These are phyloP conservation scores for Lophius piscatorius DNA, from an alignment of 2,113 vertebrate species.

Conservation along the genomic window DNA sequence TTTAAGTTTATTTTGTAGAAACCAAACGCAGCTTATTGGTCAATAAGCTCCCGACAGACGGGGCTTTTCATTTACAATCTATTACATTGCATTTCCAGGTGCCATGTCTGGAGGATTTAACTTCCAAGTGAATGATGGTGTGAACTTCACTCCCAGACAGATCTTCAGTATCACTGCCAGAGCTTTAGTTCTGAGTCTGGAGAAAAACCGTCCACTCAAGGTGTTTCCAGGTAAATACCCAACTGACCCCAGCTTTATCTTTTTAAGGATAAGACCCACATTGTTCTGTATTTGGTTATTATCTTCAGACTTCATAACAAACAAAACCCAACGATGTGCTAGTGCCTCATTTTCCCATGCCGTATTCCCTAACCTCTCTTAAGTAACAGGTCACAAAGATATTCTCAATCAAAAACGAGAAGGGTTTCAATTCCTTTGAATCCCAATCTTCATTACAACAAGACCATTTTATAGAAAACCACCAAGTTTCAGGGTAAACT, in stretches of 20 bases:
- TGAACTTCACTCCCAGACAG: conserved; percentile 87
- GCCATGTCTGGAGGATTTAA: conserved; percentile 89
- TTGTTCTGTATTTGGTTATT: background rate
- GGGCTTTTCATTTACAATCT: background rate
- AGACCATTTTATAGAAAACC: no score
- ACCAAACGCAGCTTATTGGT: background rate
- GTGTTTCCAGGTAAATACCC: conserved; percentile 87
- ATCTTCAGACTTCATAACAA: background rate
- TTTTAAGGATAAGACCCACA: background rate
- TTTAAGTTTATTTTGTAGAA: conserved; percentile 12
- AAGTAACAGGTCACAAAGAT: no score
- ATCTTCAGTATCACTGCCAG: conserved; percentile 89
- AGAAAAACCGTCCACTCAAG: conserved; percentile 82
- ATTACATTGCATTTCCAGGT: conserved; percentile 73
- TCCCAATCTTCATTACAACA: no score
- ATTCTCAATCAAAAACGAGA: no score
- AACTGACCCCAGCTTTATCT: background rate
- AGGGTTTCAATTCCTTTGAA: no score
- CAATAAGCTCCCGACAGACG: background rate
- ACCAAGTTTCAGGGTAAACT: no score
- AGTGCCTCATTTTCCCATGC: background rate
- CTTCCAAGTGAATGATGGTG: conserved; percentile 91
- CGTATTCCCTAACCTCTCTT: no score
- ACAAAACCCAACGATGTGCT: background rate
- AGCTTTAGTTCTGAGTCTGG: conserved; percentile 80